phyloP scores from a whole-genome alignment of 1,140 invertebrate species.

The Aphelinus certus region DNA sequence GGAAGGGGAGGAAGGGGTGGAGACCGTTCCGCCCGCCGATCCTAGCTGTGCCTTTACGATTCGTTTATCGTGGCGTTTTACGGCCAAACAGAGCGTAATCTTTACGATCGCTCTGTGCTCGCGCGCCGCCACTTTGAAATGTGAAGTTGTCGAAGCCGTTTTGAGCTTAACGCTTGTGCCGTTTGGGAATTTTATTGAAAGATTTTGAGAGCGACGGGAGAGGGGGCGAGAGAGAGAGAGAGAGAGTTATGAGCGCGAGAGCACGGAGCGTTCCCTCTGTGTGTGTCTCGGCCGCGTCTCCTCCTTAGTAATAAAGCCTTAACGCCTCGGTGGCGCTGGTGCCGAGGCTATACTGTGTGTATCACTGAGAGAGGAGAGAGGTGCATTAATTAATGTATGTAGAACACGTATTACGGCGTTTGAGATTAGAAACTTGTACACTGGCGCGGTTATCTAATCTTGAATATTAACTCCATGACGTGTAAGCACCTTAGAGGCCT shows the following conservation, averaged over 20 bases:
- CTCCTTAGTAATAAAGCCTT: constrained; percentile 12
- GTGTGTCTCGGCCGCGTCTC: neutral
- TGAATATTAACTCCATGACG: constrained; percentile 32
- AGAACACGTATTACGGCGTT: constrained; percentile 33
- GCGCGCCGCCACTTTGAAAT: neutral
- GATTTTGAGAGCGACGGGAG: constrained; percentile 3
- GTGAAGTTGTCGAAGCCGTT: constrained; percentile 19
- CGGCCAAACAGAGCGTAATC: constrained; percentile 32
- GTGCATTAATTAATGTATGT: constrained; percentile 36
- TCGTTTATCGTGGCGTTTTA: constrained; percentile 34
- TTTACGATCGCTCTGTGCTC: constrained; percentile 26
- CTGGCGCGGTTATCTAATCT: constrained; percentile 32
- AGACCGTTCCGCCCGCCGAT: constrained; percentile 32
- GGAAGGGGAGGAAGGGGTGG: neutral
- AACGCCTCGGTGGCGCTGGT: neutral
- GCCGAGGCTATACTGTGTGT: too few relatives aligned
- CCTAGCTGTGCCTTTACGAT: constrained; percentile 33
- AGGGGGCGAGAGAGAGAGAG: too few relatives aligned
- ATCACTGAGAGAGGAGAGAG: too few relatives aligned
- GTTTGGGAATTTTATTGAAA: constrained; percentile 31
- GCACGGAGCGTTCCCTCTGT: neutral
- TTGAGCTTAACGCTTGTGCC: constrained; percentile 13
- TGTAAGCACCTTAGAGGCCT: constrained; percentile 11
- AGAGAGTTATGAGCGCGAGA: too few relatives aligned
- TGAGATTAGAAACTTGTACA: constrained; percentile 37